Percentiles rank a stretch among this genome's conserved stretches.
Evolutionary conservation across 2,113 vertebrate species (phyloP).

Genomic region (Myocastor coypus): DNA sequence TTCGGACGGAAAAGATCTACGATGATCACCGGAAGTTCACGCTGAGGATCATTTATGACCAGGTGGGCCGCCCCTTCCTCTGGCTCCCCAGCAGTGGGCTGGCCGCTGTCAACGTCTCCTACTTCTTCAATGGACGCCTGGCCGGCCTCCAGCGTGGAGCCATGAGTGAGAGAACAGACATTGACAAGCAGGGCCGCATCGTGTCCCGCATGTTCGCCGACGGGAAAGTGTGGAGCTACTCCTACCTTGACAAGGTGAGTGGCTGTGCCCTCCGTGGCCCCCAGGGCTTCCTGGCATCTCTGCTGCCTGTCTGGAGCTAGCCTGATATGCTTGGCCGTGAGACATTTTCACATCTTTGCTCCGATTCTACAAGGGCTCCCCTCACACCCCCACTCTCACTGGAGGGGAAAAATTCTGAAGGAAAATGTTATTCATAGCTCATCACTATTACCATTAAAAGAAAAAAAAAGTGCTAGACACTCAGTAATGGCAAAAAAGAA

Average conservation of each 20-base stretch:
- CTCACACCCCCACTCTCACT: not conserved
- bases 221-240: slow-evolving; percentile 99
- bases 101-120: slow-evolving; percentile 97
- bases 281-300: rapidly evolving
- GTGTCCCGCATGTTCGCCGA: slow-evolving; percentile 96
- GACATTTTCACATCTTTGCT: not conserved
- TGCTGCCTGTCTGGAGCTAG: not conserved
- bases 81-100: slow-evolving; percentile 98
- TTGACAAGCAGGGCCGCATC: slow-evolving; percentile 95
- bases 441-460: slow-evolving; percentile 57
- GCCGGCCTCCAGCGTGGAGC: slow-evolving; percentile 96
- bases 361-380: not conserved
- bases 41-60: slow-evolving; percentile 97
- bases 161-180: slow-evolving; percentile 97
- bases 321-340: not conserved
- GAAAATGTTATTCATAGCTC: slow-evolving; percentile 62
- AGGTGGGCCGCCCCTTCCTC: slow-evolving; percentile 96
- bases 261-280: rapidly evolving
- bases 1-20: slow-evolving; percentile 98
- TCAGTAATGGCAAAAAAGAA: slow-evolving; percentile 53
- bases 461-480: not conserved
- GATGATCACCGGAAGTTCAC: slow-evolving; percentile 99
- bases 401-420: not conserved
- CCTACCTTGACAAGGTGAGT: slow-evolving; percentile 97
- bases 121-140: slow-evolving; percentile 94